Base-by-base conservation (phyloP, 2,888 invertebrate genomes). In the Saturnia japonica region DNA sequence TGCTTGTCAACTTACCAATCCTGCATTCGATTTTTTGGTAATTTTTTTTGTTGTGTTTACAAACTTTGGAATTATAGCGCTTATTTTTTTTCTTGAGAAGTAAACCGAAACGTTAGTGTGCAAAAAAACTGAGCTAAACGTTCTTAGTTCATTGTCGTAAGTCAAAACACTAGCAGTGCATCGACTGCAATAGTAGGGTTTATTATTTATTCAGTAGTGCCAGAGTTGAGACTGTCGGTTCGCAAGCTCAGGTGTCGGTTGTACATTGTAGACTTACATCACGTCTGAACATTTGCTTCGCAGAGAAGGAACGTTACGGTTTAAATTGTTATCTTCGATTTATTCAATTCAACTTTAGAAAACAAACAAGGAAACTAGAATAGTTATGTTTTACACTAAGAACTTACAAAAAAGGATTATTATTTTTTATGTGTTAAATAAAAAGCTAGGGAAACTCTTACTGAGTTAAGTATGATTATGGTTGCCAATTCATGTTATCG, bases 131-230 rank as follows among this genome's bases (percentile, higher is more conserved):
- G 19, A 70, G 68, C 67, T 73, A 66, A 67, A 54, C 68, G 73
- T 86, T 84, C 82, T 75, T 82, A 83, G 75, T 77, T 84, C 77
- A 42, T 19, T 22, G 75, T 68, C 68, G 70, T 71, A 76, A 76
- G 74, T 73, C 75, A 64, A 76, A 74, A 76, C 76, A 75, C 75
- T 79, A 82, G 82, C 75, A 78, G 75, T 77, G 74, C 74, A 71
- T 69, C 72, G 71, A 74, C 78, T 79, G 77, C 74, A 77, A 74
- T 74, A 73, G 83, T 86, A 89, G 78, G 89, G 88, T 89, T 90
- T 88, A 91, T 92, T 83, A 88, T 83, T 90, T 89, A 92, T 92
- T 91, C 90, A 91, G 71, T 62, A 78, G 68, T 77, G 79, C 78
- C 78, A 82, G 82, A 87, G 88, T 85, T 83, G 82, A 81, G 69